Conservation (phyloP, 2,113 vertebrate genomes). For the Oreochromis tanganicae region DNA sequence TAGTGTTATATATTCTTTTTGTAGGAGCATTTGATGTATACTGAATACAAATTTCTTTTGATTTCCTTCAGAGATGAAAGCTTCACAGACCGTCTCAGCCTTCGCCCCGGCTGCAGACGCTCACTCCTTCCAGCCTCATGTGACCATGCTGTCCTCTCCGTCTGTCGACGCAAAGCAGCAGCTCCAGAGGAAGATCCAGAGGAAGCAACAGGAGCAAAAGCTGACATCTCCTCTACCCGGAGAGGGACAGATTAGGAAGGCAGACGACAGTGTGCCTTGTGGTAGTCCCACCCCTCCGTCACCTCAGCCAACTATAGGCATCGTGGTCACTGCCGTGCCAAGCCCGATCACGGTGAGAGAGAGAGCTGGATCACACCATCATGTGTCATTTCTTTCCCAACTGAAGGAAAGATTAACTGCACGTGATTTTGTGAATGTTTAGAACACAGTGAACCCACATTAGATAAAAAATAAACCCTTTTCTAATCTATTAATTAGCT, state of each 20-base stretch:
- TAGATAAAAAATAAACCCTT: not conserved
- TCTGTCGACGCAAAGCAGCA: conserved; percentile 95
- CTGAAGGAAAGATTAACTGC: not conserved
- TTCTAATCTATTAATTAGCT: not conserved
- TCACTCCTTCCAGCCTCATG: conserved; percentile 90
- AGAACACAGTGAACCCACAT: not conserved
- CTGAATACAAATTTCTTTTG: not conserved
- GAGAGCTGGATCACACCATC: not conserved
- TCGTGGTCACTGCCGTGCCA: conserved; percentile 86
- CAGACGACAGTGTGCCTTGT: conserved; percentile 71
- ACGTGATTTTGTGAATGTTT: not conserved
- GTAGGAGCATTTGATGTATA: not conserved
- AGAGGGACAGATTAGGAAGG: conserved; percentile 79
- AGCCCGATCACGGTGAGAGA: conserved; percentile 88
- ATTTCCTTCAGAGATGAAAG: conserved; percentile 77
- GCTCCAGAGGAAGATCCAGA: conserved; percentile 96
- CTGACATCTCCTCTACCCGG: conserved; percentile 87
- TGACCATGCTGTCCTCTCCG: conserved; percentile 85
- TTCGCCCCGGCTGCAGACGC: conserved; percentile 89
- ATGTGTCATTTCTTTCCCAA: not conserved
- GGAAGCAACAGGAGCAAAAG: conserved; percentile 97
- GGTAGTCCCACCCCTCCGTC: conserved; percentile 86
- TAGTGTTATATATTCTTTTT: not conserved
- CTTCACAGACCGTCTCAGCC: conserved; percentile 82
- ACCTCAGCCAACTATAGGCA: conserved; percentile 90